Evolutionary conservation across 2,113 vertebrate species (phyloP).

Genomic region (Lophochroa leadbeateri): DNA sequence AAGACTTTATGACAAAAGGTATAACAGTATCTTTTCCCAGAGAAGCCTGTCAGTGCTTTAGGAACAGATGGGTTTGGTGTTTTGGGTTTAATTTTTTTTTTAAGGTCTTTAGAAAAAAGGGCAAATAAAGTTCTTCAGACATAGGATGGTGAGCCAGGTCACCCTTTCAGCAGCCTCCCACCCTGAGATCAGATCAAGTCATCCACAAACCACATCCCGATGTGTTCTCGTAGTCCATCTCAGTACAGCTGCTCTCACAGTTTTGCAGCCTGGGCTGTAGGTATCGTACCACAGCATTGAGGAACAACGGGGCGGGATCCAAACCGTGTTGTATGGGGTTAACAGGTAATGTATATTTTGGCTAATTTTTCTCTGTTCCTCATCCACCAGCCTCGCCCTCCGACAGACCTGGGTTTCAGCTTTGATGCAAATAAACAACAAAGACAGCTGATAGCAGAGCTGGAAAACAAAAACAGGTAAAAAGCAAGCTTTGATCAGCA

Average conservation of each 20-base stretch:
- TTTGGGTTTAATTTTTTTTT: not conserved
- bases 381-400: constrained; percentile 83
- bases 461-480: constrained; percentile 97
- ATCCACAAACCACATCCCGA: accelerated
- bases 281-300: accelerated
- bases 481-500: not conserved
- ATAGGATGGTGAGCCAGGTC: not conserved
- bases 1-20: not conserved
- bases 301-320: accelerated
- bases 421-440: constrained; percentile 96
- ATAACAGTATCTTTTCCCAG: accelerated
- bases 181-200: not conserved
- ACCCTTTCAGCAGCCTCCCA: not conserved
- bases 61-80: not conserved
- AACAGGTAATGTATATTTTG: not conserved
- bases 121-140: too few species aligned
- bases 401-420: constrained; percentile 87
- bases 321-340: accelerated
- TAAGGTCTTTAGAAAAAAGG: not conserved
- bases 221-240: not conserved
- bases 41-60: accelerated
- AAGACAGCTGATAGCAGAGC: constrained; percentile 93
- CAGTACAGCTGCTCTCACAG: accelerated
- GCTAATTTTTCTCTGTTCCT: not conserved
- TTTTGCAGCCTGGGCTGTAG: not conserved